Conservation (phyloP, 2,797 vertebrate genomes). For the Xiphorhynchus erythropygius region DNA sequence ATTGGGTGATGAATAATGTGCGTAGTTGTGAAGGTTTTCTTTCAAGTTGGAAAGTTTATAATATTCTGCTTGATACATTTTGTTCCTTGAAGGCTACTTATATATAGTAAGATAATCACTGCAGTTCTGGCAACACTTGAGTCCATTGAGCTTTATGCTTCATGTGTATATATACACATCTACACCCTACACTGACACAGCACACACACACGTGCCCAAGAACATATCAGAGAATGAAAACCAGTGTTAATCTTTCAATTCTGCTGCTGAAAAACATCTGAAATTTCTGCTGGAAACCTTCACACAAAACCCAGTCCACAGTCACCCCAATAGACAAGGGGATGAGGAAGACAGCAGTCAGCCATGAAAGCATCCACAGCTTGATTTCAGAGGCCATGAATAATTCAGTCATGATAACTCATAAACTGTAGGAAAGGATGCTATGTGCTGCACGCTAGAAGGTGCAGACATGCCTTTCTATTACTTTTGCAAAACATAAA, state of each 20-base stretch:
- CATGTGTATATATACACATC: not conserved
- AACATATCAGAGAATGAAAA: not conserved
- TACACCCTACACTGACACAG: not conserved
- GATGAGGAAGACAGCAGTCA: not conserved
- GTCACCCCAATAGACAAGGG: not conserved
- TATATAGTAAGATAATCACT: not conserved
- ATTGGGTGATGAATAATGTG: not conserved
- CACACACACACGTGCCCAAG: not conserved
- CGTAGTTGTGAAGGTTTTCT: not conserved
- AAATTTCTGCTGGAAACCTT: not conserved
- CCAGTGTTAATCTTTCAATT: not conserved
- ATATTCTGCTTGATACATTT: not conserved
- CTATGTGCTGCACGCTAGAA: not conserved
- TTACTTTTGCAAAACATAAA: not conserved
- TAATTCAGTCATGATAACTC: not conserved
- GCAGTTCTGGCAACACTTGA: not conserved
- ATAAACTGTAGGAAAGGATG: not conserved
- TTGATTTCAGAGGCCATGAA: not conserved
- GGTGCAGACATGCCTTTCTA: not conserved
- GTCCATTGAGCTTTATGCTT: not conserved
- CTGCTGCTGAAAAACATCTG: not conserved
- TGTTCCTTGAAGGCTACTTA: not conserved
- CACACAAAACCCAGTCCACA: not conserved
- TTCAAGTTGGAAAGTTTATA: not conserved
- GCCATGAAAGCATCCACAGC: not conserved